Evolutionary conservation across 2,797 vertebrate species (phyloP), one percentile per base, ranked within the genome.

Genomic region (Sebastiscus tertius): DNA sequence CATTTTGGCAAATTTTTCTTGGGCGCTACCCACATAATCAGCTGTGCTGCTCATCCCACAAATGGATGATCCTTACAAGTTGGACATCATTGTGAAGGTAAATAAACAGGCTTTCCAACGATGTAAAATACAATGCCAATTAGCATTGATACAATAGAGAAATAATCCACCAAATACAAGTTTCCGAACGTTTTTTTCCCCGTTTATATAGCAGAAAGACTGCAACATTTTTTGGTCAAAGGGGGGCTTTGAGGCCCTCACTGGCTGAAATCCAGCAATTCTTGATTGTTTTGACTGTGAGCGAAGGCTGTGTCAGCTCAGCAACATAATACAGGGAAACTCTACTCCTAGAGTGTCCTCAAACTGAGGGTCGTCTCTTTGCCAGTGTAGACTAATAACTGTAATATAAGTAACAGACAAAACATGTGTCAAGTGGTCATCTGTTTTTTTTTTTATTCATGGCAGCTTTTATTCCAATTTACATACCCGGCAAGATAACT

Each of bases 241-340:
- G 36, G n/a, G 29, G 36, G 24, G 36, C n/a, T 85, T 84, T 34
- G 31, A 88, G 81, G 72, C 82, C 64, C 20, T 54, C 20, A 3
- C 39, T 93, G 89, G 92, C 87, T 85, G 11, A 71, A 33, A 59
- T 84, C 89, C 93, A 93, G 66, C 84, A 80, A 87, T 93, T 92
- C 81, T 91, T 91, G 87, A 93, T 90, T 94, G 89, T 92, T 94
- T 92, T 91, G 84, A 90, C 84, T 91, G 68, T 71, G 80, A 79
- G 76, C 81, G 83, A 88, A 89, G 16, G 63, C 84, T 85, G 87
- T 85, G 85, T 88, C 81, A 90, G 87, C 82, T 76, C 79, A 56
- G 88, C 64, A 74, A 84, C 77, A 85, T 72, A 58, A 89, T 90
- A 80, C 77, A 80, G 61, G 56, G 75, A 85, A 77, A 83, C 76